Percentiles rank a stretch among this genome's conserved stretches.
These are phyloP conservation scores for Ophioderma brevispina DNA, from an alignment of 35 echinoderm and acorn worm species.

Conservation along the genomic window DNA sequence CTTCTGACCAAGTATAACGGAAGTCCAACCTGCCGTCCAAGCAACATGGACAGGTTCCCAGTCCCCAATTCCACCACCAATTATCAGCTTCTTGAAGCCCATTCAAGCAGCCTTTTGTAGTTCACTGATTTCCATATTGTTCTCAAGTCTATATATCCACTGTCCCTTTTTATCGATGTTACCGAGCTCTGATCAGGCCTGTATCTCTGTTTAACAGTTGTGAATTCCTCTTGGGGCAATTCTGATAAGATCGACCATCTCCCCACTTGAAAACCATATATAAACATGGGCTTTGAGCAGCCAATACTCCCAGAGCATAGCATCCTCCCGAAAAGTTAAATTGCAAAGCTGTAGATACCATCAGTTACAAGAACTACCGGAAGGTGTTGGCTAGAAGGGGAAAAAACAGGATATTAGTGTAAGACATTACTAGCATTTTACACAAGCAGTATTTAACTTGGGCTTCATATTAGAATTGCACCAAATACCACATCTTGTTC, in stretches of 20 bases:
- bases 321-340: constrained; percentile 12
- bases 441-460: too few species aligned
- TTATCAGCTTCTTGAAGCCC: neutral
- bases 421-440: too few species aligned
- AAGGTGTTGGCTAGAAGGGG: neutral
- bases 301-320: neutral
- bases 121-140: neutral
- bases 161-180: neutral
- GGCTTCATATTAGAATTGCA: too few species aligned
- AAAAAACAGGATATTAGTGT: too few species aligned
- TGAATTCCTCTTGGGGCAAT: neutral
- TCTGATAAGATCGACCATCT: neutral
- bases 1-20: neutral
- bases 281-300: neutral
- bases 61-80: constrained; percentile 2
- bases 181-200: constrained; percentile 10
- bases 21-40: neutral
- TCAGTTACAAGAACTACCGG: constrained; percentile 10
- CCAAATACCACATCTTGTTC: too few species aligned
- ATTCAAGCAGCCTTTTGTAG: constrained; percentile 6
- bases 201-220: neutral
- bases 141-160: constrained; percentile 13
- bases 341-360: constrained; percentile 1
- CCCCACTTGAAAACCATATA: neutral
- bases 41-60: neutral